phyloP scores from a whole-genome alignment of 1,140 invertebrate species.

The Drosophila kanapiae region DNA sequence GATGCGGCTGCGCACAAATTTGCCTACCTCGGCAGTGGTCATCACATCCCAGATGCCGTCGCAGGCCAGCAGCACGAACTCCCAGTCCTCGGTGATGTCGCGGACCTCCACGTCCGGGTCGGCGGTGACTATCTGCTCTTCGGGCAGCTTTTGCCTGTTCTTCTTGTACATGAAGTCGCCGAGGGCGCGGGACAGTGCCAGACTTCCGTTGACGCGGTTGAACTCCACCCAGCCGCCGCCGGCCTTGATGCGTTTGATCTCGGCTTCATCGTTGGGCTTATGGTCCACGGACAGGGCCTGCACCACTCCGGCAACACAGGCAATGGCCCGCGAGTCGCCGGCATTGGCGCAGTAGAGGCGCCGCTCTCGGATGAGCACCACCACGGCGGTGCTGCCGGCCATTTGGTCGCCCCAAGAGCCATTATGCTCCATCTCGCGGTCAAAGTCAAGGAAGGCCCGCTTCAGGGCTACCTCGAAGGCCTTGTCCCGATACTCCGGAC shows the following conservation, averaged over 20 bases:
- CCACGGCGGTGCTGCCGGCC: slow-evolving; percentile 97
- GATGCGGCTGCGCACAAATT: slow-evolving; percentile 94
- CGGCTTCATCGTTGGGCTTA: slow-evolving; percentile 95
- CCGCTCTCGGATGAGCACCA: slow-evolving; percentile 93
- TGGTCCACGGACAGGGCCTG: slow-evolving; percentile 93
- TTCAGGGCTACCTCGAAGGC: slow-evolving; percentile 87
- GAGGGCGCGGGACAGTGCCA: slow-evolving; percentile 97
- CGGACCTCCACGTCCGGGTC: slow-evolving; percentile 95
- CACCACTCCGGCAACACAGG: slow-evolving; percentile 89
- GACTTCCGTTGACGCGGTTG: slow-evolving; percentile 98
- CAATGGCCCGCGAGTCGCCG: slow-evolving; percentile 97
- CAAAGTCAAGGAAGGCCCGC: slow-evolving; percentile 95
- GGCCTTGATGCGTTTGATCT: slow-evolving; percentile 94
- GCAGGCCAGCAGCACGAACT: slow-evolving; percentile 98
- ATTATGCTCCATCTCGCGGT: slow-evolving; percentile 95
- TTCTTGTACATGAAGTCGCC: slow-evolving; percentile 99
- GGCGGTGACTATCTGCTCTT: slow-evolving; percentile 99
- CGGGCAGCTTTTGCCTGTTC: slow-evolving; percentile 92
- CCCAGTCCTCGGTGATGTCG: slow-evolving; percentile 94
- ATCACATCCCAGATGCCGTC: slow-evolving; percentile 99
- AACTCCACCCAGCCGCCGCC: slow-evolving; percentile 98
- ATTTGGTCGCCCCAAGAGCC: slow-evolving; percentile 94
- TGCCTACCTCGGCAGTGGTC: slow-evolving; percentile 95
- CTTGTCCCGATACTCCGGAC: slow-evolving; percentile 88
- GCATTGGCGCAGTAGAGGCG: slow-evolving; percentile 97